Evolutionary conservation across 1,140 invertebrate genomes (phyloP).

Genomic region (Drosophila busckii): DNA sequence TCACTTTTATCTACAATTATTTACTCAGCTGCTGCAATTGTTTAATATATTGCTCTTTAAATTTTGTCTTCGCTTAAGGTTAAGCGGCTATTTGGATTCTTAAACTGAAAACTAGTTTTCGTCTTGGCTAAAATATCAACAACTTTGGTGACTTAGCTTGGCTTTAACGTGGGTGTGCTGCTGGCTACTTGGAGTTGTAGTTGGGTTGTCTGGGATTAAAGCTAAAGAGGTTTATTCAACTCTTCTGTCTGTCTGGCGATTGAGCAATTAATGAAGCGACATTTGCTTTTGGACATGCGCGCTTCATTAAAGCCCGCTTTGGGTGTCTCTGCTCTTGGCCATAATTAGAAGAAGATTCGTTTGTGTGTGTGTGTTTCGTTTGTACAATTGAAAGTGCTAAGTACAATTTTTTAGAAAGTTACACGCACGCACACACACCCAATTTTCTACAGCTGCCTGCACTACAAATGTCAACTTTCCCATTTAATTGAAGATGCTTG

Average conservation of each 20-base stretch:
- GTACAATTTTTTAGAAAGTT: constrained; percentile 55
- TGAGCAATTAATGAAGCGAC: constrained; percentile 43
- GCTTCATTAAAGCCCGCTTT: constrained; percentile 25
- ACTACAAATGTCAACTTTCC: constrained; percentile 53
- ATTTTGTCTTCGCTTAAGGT: no score
- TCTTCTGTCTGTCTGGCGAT: constrained; percentile 22
- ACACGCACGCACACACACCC: constrained; percentile 9
- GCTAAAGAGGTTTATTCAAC: constrained; percentile 39
- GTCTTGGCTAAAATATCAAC: no score
- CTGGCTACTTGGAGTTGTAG: no score
- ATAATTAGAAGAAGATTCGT: constrained; percentile 45
- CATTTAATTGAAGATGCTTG: constrained; percentile 27
- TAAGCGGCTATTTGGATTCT: no score
- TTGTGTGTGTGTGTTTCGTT: constrained; percentile 21
- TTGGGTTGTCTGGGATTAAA: no score
- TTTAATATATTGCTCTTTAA: no score
- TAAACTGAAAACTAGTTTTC: no score
- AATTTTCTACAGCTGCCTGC: constrained; percentile 27
- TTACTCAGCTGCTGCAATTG: no score
- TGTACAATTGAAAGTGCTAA: constrained; percentile 55
- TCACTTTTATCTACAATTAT: no score
- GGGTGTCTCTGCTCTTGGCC: constrained; percentile 21
- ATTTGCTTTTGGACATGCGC: constrained; percentile 32
- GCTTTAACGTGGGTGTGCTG: no score
- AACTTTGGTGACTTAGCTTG: no score